Conservation (phyloP, 2,113 vertebrate genomes). For the Chaetodon trifascialis region DNA sequence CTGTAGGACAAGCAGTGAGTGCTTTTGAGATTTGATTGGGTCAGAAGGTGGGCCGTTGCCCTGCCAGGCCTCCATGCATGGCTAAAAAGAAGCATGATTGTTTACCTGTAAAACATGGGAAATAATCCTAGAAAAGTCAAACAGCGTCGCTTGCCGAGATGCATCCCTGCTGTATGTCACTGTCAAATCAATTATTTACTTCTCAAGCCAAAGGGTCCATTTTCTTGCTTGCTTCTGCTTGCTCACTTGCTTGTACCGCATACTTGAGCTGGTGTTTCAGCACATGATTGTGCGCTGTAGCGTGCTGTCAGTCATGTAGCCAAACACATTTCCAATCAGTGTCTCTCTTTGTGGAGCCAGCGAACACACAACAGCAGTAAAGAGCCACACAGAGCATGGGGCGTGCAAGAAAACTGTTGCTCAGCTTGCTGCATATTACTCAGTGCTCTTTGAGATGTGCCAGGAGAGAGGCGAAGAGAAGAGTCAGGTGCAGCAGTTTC, state of each 20-base stretch:
- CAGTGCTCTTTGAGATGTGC: not conserved
- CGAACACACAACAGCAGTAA: constrained; percentile 16
- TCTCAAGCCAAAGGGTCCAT: not conserved
- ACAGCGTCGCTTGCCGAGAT: not conserved
- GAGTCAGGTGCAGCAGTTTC: constrained; percentile 53
- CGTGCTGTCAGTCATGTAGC: constrained; percentile 34
- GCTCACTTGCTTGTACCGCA: constrained; percentile 1
- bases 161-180: constrained; percentile 17
- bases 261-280: not conserved
- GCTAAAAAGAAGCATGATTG: not conserved
- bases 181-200: constrained; percentile 51
- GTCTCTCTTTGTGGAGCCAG: constrained; percentile 1
- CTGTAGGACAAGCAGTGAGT: too few species aligned
- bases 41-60: constrained; percentile 2
- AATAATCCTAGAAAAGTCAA: constrained; percentile 3
- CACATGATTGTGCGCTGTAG: not conserved
- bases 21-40: constrained; percentile 17
- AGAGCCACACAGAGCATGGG: not conserved
- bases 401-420: not conserved
- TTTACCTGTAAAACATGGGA: constrained; percentile 16
- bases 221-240: constrained; percentile 22
- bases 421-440: not conserved
- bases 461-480: constrained; percentile 12
- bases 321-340: constrained; percentile 40
- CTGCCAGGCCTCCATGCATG: not conserved